phyloP scores from a whole-genome alignment of 2,888 invertebrate species.

The Calliscelio sp. region DNA sequence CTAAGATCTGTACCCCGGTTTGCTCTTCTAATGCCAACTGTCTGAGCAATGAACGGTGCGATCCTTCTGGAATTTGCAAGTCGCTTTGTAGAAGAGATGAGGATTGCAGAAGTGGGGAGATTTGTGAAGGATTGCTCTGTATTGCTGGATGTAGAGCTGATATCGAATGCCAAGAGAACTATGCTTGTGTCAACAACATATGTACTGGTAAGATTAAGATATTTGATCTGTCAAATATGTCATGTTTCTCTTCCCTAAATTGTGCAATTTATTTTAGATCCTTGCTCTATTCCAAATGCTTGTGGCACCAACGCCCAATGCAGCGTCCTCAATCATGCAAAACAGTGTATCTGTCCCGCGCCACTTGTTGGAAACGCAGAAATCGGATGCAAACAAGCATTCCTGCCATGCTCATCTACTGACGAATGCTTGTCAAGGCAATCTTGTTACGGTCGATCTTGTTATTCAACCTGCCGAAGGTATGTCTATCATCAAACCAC shows the following conservation, averaged over 20 bases:
- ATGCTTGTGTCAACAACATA: slow-evolving; percentile 92
- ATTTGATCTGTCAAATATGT: background rate
- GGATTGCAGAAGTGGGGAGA: slow-evolving; percentile 95
- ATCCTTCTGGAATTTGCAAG: slow-evolving; percentile 91
- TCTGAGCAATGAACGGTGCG: slow-evolving; percentile 93
- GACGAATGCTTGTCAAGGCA: slow-evolving; percentile 91
- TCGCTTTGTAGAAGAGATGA: slow-evolving; percentile 94
- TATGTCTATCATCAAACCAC: slow-evolving; percentile 83
- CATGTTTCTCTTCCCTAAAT: too few relatives aligned
- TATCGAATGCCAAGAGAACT: slow-evolving; percentile 90
- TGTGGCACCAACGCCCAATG: slow-evolving; percentile 95
- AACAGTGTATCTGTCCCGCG: slow-evolving; percentile 91
- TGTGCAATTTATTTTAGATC: too few relatives aligned
- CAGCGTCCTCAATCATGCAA: slow-evolving; percentile 89
- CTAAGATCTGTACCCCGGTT: slow-evolving; percentile 91
- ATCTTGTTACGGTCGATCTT: slow-evolving; percentile 92
- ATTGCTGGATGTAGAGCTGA: slow-evolving; percentile 93
- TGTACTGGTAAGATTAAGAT: slow-evolving; percentile 89
- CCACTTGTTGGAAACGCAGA: slow-evolving; percentile 92
- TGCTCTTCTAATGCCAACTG: slow-evolving; percentile 93
- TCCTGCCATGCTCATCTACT: slow-evolving; percentile 89
- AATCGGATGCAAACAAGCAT: slow-evolving; percentile 90
- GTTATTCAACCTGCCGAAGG: slow-evolving; percentile 92
- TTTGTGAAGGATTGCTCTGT: slow-evolving; percentile 94
- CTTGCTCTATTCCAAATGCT: slow-evolving; percentile 91